phyloP scores from a whole-genome alignment of 2,797 vertebrate species.

The Adelosebastes latens region DNA sequence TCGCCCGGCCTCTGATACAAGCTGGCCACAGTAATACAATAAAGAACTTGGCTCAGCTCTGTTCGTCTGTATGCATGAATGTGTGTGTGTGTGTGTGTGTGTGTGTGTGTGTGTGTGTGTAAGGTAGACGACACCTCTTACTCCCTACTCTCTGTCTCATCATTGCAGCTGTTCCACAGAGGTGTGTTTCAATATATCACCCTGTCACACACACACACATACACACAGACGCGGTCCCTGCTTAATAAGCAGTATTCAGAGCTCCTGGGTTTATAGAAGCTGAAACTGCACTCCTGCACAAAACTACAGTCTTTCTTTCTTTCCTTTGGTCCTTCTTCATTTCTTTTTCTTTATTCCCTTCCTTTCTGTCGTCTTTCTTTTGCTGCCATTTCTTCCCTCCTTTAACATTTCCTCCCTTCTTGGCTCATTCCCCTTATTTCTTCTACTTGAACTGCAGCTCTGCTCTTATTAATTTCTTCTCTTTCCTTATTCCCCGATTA shows the following conservation, averaged over 20 bases:
- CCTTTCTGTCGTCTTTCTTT: constrained; percentile 14
- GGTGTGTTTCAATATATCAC: constrained; percentile 84
- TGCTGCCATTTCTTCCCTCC: constrained; percentile 13
- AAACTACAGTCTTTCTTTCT: constrained; percentile 53
- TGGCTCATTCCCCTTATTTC: not conserved
- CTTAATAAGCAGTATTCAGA: constrained; percentile 84
- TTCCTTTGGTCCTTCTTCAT: constrained; percentile 41
- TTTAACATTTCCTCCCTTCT: constrained; percentile 4
- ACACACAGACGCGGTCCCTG: constrained; percentile 62
- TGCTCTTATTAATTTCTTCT: constrained; percentile 21
- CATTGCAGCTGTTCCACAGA: constrained; percentile 83
- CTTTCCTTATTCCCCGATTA: constrained; percentile 9
- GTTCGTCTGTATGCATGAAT: constrained; percentile 40
- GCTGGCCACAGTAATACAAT: constrained; percentile 77
- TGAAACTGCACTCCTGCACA: constrained; percentile 80
- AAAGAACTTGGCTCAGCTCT: constrained; percentile 74
- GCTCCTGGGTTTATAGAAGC: constrained; percentile 80
- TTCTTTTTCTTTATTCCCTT: constrained; percentile 41
- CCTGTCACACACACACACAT: constrained; percentile 69
- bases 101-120: constrained; percentile 46
- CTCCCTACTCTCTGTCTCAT: constrained; percentile 81
- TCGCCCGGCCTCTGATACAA: constrained; percentile 59
- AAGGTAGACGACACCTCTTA: constrained; percentile 76
- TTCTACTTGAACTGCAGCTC: constrained; percentile 1
- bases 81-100: constrained; percentile 48